These are phyloP conservation scores for Macropodus opercularis DNA, from an alignment of 2,797 vertebrate genomes.

Conservation along the genomic window DNA sequence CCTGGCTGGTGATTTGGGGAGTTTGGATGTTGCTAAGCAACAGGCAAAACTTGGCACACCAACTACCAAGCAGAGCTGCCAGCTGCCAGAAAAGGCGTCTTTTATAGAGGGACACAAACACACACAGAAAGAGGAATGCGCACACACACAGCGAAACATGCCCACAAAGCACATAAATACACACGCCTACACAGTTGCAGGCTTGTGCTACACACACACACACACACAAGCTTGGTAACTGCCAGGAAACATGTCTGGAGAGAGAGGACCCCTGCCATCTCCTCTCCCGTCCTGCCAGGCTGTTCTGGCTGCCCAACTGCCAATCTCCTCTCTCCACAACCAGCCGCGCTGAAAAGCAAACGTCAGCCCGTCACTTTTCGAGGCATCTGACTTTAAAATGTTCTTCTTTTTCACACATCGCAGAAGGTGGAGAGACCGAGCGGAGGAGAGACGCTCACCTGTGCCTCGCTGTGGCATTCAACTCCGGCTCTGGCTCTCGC, in stretches of 20 bases:
- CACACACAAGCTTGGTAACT: constrained; percentile 41
- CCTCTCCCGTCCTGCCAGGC: constrained; percentile 74
- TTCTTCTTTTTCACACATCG: constrained; percentile 51
- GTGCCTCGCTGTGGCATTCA: constrained; percentile 43
- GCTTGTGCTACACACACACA: constrained; percentile 9
- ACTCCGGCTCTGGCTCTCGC: constrained; percentile 29
- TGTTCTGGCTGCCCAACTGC: constrained; percentile 72
- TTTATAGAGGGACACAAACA: constrained; percentile 74
- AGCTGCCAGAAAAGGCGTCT: constrained; percentile 82
- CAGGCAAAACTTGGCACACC: constrained; percentile 82
- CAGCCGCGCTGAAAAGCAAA: constrained; percentile 76
- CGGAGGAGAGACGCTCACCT: constrained; percentile 30
- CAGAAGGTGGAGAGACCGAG: constrained; percentile 35
- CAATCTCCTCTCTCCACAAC: constrained; percentile 73
- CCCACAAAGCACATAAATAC: constrained; percentile 45
- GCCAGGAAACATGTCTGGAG: constrained; percentile 74
- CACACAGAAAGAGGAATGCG: constrained; percentile 39
- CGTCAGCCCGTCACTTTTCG: constrained; percentile 79
- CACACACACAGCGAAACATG: too few species aligned
- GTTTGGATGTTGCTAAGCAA: constrained; percentile 85
- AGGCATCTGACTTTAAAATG: constrained; percentile 75
- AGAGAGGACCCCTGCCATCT: constrained; percentile 76
- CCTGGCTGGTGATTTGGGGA: constrained; percentile 79
- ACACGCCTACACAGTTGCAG: constrained; percentile 6
- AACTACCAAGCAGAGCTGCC: constrained; percentile 75